Conservation (phyloP, 2,113 vertebrate genomes). For the Rhinoderma darwinii region DNA sequence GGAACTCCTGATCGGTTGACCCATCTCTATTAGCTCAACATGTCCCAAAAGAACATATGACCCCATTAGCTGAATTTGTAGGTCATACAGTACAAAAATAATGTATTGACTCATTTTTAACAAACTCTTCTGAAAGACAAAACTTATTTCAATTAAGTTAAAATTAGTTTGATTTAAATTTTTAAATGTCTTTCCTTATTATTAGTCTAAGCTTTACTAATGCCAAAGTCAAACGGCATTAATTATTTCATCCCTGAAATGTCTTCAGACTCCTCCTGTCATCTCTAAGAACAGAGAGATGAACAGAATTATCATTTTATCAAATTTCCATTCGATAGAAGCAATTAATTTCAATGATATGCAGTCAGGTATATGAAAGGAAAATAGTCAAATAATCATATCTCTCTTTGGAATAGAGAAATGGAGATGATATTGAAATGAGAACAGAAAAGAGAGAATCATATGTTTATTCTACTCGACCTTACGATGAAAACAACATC, state of each 20-base stretch:
- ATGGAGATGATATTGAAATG: not conserved
- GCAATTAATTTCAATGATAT: conserved; percentile 8
- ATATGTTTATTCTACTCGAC: not conserved
- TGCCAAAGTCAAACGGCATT: not conserved
- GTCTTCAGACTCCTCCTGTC: conserved; percentile 5
- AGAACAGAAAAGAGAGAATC: not conserved
- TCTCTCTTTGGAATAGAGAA: not conserved
- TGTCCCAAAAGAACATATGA: too few relatives aligned
- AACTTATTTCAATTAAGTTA: not conserved
- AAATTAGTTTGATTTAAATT: not conserved
- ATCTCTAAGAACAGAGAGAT: not conserved
- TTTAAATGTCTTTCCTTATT: not conserved
- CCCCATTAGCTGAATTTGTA: not conserved
- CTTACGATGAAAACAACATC: not conserved
- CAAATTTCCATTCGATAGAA: not conserved
- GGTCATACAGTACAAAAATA: not conserved
- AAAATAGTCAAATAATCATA: not conserved
- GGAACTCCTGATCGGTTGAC: too few relatives aligned
- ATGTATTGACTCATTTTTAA: not conserved
- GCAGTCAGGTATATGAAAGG: not conserved
- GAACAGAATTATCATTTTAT: not conserved
- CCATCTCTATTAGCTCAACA: too few relatives aligned
- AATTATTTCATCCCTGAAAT: not conserved
- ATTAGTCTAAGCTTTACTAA: not conserved
- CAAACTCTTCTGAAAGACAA: not conserved